Evolutionary conservation across 64 coral and sea anemone species (phyloP).

Genomic region (Hydrozoanthus tunicans): DNA sequence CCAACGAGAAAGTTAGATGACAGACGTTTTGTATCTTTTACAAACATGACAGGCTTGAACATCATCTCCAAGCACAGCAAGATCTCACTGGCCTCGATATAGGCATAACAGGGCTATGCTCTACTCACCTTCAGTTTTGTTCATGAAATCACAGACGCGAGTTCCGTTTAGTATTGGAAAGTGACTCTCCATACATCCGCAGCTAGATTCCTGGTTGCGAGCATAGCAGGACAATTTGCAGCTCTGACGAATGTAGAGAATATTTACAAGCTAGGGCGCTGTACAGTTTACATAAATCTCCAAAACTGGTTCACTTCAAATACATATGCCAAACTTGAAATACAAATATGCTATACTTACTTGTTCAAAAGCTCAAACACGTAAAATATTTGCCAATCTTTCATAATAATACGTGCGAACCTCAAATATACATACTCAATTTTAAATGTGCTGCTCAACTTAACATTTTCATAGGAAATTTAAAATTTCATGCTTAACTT

Average conservation of each 20-base stretch:
- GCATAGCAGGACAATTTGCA: constrained; percentile 52
- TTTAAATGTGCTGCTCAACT: no score
- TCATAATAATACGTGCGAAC: no score
- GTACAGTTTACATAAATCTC: not conserved
- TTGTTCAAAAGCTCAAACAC: no score
- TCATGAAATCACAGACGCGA: constrained; percentile 2
- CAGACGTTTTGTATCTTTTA: not conserved
- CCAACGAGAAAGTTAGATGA: no score
- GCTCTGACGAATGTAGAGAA: not conserved
- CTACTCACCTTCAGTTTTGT: constrained; percentile 29
- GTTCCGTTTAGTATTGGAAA: constrained; percentile 39
- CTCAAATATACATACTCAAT: no score
- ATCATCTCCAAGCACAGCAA: not conserved
- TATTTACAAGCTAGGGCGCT: not conserved
- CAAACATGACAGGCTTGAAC: not conserved
- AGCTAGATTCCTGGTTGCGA: not conserved
- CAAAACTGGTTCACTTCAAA: not conserved
- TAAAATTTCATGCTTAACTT: no score
- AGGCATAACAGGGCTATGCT: not conserved
- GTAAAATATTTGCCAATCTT: no score
- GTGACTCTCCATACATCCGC: constrained; percentile 33
- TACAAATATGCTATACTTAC: no score
- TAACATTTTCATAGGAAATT: no score
- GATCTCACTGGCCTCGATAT: no score
- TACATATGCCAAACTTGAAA: not conserved